These are phyloP conservation scores for Numenius arquata DNA, from an alignment of 2,113 vertebrate species.

Conservation along the genomic window DNA sequence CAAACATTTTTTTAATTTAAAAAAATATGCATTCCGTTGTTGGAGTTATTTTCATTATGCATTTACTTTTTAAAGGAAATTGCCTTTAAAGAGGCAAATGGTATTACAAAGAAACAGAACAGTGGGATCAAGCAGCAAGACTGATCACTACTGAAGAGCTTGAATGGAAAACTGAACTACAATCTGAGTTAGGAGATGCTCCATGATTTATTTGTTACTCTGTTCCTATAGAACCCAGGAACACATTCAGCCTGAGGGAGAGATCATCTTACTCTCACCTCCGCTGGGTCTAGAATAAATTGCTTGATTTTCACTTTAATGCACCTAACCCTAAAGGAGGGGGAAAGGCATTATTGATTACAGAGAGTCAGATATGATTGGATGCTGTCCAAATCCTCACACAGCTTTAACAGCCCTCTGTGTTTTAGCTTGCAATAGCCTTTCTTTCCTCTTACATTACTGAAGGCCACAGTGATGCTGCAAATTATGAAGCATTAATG, in stretches of 20 bases:
- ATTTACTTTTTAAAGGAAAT: neutral
- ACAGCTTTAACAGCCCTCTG: neutral
- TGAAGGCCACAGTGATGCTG: neutral
- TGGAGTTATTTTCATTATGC: neutral
- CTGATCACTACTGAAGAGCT: neutral
- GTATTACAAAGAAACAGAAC: neutral
- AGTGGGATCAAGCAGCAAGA: neutral
- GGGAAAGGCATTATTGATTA: neutral
- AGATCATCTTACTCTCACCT: neutral
- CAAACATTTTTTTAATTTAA: neutral
- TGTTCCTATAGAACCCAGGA: neutral
- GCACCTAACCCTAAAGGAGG: neutral
- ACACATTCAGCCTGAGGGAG: conserved; percentile 16
- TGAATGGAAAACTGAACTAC: conserved; percentile 34
- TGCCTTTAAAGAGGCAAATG: neutral
- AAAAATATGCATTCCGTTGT: neutral
- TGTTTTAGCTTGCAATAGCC: neutral
- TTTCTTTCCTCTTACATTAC: neutral
- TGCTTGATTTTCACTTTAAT: neutral
- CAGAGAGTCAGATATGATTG: neutral
- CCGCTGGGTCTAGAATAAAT: neutral
- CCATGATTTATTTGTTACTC: conserved; percentile 1
- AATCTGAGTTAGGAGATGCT: neutral
- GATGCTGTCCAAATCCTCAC: neutral
- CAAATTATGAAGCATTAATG: neutral